Evolutionary conservation across 1,140 invertebrate genomes (phyloP), one percentile per base, ranked within the genome.

Genomic region (Drosophila nigrodunni): DNA sequence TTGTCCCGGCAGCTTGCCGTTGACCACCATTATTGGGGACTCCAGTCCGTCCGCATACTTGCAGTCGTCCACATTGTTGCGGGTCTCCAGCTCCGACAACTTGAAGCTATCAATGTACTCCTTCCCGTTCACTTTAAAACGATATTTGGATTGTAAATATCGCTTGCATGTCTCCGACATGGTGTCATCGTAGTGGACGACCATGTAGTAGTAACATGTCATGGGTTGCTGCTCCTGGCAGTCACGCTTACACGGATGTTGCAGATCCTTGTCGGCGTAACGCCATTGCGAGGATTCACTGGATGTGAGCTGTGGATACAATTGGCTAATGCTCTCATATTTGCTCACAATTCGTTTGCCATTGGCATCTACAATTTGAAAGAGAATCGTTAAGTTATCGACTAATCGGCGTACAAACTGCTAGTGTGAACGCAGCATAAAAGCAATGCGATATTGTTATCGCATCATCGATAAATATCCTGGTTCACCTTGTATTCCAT

Each of bases 1-100:
- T 18, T 77, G 95, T 3, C 95, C 95, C 2, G 95, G 95, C 35
- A 95, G 62, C 83, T 93, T 93, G 34, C 95, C 91, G 77, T 96
- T 95, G 1, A 95, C 93, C 1, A 93, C 92, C 41, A 94, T 90
- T 8, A 95, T 90, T 7, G 92, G 92, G 25, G 93, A 91, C 21
- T 93, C 82, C 9, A 93, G 69, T 0, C 95, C 95, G 79, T 95
- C 94, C 0, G 92, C 94, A 8, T 94, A 79, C 9, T 95, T 93
- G 81, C 95, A 96, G 61, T 95, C 93, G 74, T 91, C 83, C 6
- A 30, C 25, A 47, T 47, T 67, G 50, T 44, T 65, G 7, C 6
- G 47, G 2, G 21, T 43, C n/a, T 79, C 41, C 21, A 58, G 39
- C 10, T 74, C 79, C 0, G 69, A 77, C 57, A 90, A 13, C 37